Conservation (phyloP, 2,113 vertebrate species). For the Menidia beryllina region DNA sequence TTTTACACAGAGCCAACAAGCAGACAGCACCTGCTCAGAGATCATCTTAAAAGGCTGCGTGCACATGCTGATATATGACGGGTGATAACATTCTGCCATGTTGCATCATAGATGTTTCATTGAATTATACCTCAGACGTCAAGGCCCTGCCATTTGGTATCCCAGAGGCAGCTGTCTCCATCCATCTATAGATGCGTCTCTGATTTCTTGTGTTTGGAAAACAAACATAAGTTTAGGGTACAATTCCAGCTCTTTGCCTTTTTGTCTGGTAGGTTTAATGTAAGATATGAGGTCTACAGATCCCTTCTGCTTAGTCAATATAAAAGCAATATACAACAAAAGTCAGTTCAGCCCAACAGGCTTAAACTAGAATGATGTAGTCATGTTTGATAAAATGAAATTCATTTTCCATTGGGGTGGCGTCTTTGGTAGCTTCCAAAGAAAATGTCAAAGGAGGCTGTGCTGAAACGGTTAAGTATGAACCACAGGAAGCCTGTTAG, state of each 20-base stretch:
- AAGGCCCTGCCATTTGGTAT: constrained; percentile 5
- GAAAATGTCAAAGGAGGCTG: constrained; percentile 26
- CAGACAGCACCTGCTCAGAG: constrained; percentile 36
- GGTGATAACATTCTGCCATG: constrained; percentile 33
- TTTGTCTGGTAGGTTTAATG: neutral
- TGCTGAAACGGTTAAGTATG: neutral
- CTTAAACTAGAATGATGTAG: too few relatives aligned
- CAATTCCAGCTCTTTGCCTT: too few relatives aligned
- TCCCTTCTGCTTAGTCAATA: too few relatives aligned
- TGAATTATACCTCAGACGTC: constrained; percentile 20
- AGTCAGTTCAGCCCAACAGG: too few relatives aligned
- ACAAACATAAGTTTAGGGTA: too few relatives aligned
- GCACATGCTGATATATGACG: constrained; percentile 6
- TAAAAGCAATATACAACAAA: too few relatives aligned
- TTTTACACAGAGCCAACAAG: constrained; percentile 4
- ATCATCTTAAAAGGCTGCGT: constrained; percentile 32
- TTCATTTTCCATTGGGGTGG: neutral
- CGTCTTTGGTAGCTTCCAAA: too few relatives aligned
- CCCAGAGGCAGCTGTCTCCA: constrained; percentile 14
- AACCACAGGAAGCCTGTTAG: constrained; percentile 46
- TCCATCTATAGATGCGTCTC: neutral
- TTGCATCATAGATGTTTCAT: constrained; percentile 23
- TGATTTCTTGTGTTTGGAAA: neutral
- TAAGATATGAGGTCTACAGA: neutral
- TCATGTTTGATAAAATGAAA: too few relatives aligned